A percentile compares a stretch with the other conserved stretches of the same genome.
Conservation (phyloP, 2,888 invertebrate genomes). For the Beris morrisii region DNA sequence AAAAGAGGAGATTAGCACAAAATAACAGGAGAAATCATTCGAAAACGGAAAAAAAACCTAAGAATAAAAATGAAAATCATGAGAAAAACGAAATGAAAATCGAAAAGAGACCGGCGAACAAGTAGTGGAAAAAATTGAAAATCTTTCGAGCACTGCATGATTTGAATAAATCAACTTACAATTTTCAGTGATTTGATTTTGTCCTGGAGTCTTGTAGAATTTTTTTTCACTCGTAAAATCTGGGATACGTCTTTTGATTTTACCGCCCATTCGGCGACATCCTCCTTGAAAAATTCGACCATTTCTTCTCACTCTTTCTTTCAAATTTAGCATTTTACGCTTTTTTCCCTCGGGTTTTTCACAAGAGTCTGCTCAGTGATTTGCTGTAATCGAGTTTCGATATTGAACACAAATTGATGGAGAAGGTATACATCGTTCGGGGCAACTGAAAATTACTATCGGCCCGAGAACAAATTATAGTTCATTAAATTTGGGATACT, state of each 20-base stretch:
- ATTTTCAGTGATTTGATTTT: slow-evolving; percentile 42
- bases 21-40: slow-evolving; percentile 15
- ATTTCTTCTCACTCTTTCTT: background rate
- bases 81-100: background rate
- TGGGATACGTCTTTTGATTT: background rate
- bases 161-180: slow-evolving; percentile 43
- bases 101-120: background rate
- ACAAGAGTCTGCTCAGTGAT: slow-evolving; percentile 7
- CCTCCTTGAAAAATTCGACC: background rate
- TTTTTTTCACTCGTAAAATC: no score
- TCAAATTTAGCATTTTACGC: no score
- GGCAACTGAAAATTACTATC: slow-evolving; percentile 8
- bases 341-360: no score
- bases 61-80: background rate
- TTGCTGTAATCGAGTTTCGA: slow-evolving; percentile 22
- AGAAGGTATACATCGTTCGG: slow-evolving; percentile 4
- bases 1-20: slow-evolving; percentile 19
- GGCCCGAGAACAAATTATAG: slow-evolving; percentile 13
- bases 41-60: slow-evolving; percentile 2
- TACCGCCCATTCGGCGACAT: background rate
- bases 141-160: slow-evolving; percentile 40
- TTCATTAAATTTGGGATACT: slow-evolving; percentile 2
- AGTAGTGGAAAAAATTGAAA: slow-evolving; percentile 26
- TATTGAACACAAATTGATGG: slow-evolving; percentile 22
- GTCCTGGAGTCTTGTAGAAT: slow-evolving; percentile 3